Percentiles rank a stretch among this genome's conserved stretches.
These are phyloP conservation scores for Poecilia gillii DNA, from an alignment of 2,797 vertebrate genomes.

Conservation along the genomic window DNA sequence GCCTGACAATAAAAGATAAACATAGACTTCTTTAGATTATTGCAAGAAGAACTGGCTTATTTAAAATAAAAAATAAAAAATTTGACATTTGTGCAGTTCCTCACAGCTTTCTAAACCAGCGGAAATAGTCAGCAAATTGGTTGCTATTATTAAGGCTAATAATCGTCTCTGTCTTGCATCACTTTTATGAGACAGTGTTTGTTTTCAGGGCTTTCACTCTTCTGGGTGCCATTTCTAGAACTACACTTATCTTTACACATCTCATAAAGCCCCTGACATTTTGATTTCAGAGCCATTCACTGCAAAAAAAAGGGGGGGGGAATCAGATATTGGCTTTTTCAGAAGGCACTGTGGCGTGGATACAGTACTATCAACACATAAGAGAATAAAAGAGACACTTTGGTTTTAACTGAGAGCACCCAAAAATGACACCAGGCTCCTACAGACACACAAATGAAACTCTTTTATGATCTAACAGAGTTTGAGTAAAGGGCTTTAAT, in stretches of 20 bases:
- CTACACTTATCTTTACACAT: slow-evolving; percentile 61
- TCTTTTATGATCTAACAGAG: slow-evolving; percentile 48
- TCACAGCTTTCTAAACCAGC: not conserved
- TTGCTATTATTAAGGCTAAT: not conserved
- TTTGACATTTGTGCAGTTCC: not conserved
- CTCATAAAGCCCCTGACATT: slow-evolving; percentile 70
- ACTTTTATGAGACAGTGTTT: slow-evolving; percentile 32
- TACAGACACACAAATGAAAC: slow-evolving; percentile 49
- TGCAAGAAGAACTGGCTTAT: not conserved
- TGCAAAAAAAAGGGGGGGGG: slow-evolving; percentile 16
- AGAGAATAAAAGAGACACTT: slow-evolving; percentile 45
- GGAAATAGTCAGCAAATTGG: not conserved
- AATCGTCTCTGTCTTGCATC: not conserved
- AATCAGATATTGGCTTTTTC: slow-evolving; percentile 44
- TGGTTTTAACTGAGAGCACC: slow-evolving; percentile 51
- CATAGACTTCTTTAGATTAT: not conserved
- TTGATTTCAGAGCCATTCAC: slow-evolving; percentile 70
- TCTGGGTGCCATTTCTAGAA: slow-evolving; percentile 59
- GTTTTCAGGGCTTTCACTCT: slow-evolving; percentile 56
- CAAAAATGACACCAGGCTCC: slow-evolving; percentile 43
- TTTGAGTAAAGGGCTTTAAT: slow-evolving; percentile 56
- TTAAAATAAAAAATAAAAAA: not conserved
- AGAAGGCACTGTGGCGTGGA: slow-evolving; percentile 40
- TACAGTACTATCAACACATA: slow-evolving; percentile 45
- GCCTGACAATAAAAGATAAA: not conserved